A percentile compares a stretch with the other conserved stretches of the same genome.
Evolutionary conservation across 23 tunicate species (phyloP).

Genomic region (Aplidium turbinatum): DNA sequence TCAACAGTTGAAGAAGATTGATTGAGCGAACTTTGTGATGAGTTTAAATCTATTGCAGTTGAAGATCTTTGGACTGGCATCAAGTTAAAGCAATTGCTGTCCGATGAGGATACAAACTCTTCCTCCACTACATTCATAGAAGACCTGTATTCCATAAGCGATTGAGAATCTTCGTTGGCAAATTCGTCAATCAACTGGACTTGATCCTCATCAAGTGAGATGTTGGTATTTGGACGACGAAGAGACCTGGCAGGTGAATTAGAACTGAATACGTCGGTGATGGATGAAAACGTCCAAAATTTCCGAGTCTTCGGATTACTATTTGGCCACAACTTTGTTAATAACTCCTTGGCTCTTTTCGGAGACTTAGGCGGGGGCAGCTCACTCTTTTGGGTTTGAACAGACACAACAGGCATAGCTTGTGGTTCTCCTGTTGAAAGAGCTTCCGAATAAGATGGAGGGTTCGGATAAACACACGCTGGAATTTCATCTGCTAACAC

Average conservation of each 20-base stretch:
- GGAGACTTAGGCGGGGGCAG: background rate
- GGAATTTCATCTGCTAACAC: conserved; percentile 64
- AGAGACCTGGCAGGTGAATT: no score
- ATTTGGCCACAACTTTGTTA: conserved; percentile 3
- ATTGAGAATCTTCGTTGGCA: no score
- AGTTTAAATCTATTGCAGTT: no score
- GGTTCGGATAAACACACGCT: conserved; percentile 74
- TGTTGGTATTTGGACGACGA: background rate
- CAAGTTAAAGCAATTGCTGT: no score
- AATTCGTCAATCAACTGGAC: background rate
- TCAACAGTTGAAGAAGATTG: no score
- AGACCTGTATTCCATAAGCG: no score
- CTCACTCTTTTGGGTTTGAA: background rate
- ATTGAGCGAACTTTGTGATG: no score
- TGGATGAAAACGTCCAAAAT: conserved; percentile 3
- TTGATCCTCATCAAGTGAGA: conserved; percentile 7
- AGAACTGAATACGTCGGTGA: conserved; percentile 11
- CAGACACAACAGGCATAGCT: background rate
- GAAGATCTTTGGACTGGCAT: no score
- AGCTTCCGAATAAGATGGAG: conserved; percentile 68
- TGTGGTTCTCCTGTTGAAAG: background rate
- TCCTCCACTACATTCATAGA: no score
- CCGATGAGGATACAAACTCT: no score
- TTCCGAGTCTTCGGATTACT: background rate
- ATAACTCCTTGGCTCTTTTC: background rate